Evolutionary conservation across 2,888 invertebrate species (phyloP).

Genomic region (Hoplodrina blanda): DNA sequence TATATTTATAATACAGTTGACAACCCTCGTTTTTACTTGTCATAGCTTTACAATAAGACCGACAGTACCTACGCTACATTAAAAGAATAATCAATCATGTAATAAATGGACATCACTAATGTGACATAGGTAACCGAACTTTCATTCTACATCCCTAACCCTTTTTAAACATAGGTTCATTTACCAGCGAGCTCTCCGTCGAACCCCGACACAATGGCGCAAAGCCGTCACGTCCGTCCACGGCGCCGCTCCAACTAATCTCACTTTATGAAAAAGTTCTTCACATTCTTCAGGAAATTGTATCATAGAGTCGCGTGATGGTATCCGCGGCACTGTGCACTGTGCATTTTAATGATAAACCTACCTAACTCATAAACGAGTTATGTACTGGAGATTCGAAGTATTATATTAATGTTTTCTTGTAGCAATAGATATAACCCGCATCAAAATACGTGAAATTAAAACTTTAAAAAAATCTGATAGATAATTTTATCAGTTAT

Average conservation of each 20-base stretch:
- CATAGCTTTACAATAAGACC: no score
- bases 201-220: slow-evolving; percentile 15
- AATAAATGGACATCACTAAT: no score
- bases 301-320: slow-evolving; percentile 40
- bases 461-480: no score
- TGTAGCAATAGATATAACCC: no score
- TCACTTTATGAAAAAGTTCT: slow-evolving; percentile 59
- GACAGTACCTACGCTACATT: no score
- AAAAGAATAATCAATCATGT: no score
- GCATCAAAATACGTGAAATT: no score
- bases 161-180: not conserved
- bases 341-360: slow-evolving; percentile 33
- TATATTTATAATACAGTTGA: no score
- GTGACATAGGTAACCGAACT: no score
- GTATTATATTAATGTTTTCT: no score
- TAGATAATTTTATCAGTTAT: no score
- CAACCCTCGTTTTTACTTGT: no score
- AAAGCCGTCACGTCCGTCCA: slow-evolving; percentile 38
- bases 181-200: slow-evolving; percentile 3
- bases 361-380: slow-evolving; percentile 1
- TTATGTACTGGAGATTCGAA: not conserved
- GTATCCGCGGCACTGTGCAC: slow-evolving; percentile 28
- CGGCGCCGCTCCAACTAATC: slow-evolving; percentile 31
- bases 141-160: not conserved
- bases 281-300: slow-evolving; percentile 51